These are phyloP conservation scores for Acrossocheilus wenchowensis DNA, from an alignment of 2,797 vertebrate genomes.

Conservation along the genomic window DNA sequence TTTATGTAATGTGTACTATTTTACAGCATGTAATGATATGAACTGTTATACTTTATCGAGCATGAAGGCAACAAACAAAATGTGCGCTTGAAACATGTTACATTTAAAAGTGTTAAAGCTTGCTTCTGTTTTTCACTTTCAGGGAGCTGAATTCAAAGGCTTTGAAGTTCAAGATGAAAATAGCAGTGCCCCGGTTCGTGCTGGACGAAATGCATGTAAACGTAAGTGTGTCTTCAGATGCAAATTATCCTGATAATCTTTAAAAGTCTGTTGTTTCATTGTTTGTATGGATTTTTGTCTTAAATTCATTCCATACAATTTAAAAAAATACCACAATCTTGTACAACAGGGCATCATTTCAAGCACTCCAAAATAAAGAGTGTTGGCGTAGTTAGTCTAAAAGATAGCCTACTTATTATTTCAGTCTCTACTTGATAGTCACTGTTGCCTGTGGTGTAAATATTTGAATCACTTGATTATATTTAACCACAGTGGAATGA, in stretches of 20 bases:
- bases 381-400: not conserved
- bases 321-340: not conserved
- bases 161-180: slow-evolving; percentile 84
- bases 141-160: slow-evolving; percentile 88
- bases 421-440: not conserved
- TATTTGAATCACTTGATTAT: slow-evolving; percentile 9
- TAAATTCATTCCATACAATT: not conserved
- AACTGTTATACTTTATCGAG: not conserved
- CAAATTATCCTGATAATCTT: not conserved
- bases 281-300: not conserved
- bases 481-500: not conserved
- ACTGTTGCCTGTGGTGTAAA: not conserved
- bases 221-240: slow-evolving; percentile 69
- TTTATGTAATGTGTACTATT: no score
- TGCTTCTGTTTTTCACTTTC: slow-evolving; percentile 63
- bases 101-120: slow-evolving; percentile 13
- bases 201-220: slow-evolving; percentile 81
- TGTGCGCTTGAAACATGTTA: not conserved
- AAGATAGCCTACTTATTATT: not conserved
- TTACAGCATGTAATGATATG: not conserved
- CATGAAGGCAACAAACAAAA: not conserved
- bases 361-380: not conserved
- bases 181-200: slow-evolving; percentile 73
- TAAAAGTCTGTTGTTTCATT: not conserved
- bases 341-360: not conserved